A percentile compares a stretch with the other conserved stretches of the same genome.
Evolutionary conservation across 2,113 vertebrate species (phyloP).

Genomic region (Ailuropoda melanoleuca): DNA sequence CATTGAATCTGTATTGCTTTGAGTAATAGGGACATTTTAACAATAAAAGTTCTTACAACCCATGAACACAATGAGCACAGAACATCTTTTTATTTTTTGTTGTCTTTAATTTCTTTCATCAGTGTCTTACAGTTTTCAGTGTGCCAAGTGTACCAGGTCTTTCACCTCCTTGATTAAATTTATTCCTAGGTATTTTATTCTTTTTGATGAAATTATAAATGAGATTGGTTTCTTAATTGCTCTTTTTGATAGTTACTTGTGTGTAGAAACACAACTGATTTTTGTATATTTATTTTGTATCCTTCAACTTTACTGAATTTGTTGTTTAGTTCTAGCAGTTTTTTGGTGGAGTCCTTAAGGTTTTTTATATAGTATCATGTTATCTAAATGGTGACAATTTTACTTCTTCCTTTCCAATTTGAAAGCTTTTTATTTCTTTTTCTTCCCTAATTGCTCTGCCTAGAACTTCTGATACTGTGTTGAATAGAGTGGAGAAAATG

Average conservation of each 20-base stretch:
- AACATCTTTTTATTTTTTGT: background rate
- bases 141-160: background rate
- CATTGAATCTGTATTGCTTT: background rate
- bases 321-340: background rate
- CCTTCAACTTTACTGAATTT: background rate
- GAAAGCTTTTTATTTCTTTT: background rate
- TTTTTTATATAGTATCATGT: background rate
- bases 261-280: background rate
- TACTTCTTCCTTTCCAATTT: background rate
- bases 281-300: background rate
- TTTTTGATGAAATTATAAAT: background rate
- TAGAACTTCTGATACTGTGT: background rate
- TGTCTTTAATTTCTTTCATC: background rate
- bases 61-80: background rate
- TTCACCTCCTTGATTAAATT: background rate
- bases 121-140: background rate
- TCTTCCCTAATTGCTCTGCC: background rate
- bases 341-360: background rate
- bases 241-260: background rate
- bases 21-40: background rate
- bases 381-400: background rate
- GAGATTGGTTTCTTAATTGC: background rate
- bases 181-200: background rate
- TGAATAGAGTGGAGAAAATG: background rate
- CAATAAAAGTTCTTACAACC: background rate